Percentiles rank a stretch among this genome's conserved stretches.
Evolutionary conservation across 37 sponge, comb jelly and placozoan genomes (phyloP).

Genomic region (Tethya wilhelma): DNA sequence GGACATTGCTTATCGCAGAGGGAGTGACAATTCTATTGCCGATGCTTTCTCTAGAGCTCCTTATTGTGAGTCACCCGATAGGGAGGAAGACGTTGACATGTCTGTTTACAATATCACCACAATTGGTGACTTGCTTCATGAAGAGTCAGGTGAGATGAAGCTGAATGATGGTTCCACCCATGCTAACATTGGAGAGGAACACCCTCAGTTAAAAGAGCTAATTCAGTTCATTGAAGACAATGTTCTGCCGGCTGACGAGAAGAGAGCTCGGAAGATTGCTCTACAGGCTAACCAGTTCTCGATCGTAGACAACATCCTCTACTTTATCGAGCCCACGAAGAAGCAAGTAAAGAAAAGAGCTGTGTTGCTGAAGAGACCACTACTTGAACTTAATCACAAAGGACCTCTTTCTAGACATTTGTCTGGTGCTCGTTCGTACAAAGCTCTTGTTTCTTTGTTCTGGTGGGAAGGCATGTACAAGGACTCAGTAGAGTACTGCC

Average conservation of each 20-base stretch:
- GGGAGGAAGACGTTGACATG: neutral
- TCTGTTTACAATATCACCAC: neutral
- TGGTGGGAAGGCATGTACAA: no score
- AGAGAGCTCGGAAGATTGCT: conserved; percentile 13
- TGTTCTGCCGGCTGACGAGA: conserved; percentile 24
- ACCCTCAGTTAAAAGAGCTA: conserved; percentile 12
- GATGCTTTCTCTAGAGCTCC: conserved; percentile 35
- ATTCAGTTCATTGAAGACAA: conserved; percentile 18
- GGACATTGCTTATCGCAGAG: conserved; percentile 31
- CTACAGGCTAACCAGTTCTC: conserved; percentile 7
- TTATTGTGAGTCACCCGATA: neutral
- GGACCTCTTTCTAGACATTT: conserved; percentile 60
- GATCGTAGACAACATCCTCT: no score
- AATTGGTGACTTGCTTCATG: neutral
- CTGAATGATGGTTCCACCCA: no score
- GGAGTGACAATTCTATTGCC: conserved; percentile 24
- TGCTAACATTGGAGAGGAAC: no score
- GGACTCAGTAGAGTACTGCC: no score
- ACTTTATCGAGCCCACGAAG: no score
- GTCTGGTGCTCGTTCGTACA: conserved; percentile 40
- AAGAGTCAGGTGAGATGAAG: no score
- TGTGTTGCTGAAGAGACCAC: conserved; percentile 25
- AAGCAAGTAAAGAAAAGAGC: no score
- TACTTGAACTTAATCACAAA: conserved; percentile 46
- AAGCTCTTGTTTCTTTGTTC: conserved; percentile 12